Percentiles rank a stretch among this genome's conserved stretches.
Evolutionary conservation across 1,140 invertebrate genomes (phyloP).

Genomic region (Lutraria rhynchaena): DNA sequence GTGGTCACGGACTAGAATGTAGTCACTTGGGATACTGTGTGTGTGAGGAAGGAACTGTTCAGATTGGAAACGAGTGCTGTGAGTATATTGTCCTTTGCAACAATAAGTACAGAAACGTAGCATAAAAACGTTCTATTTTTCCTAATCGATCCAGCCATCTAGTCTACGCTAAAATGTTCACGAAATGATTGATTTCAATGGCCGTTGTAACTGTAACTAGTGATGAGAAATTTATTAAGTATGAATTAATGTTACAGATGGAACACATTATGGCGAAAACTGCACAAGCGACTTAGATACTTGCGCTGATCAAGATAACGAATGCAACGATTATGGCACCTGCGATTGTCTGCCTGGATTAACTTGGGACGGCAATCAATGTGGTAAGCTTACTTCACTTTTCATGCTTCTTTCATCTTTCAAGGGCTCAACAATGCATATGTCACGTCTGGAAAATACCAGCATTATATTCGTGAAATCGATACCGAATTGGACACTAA

Average conservation of each 20-base stretch:
- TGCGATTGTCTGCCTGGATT: neutral
- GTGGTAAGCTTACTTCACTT: too few relatives aligned
- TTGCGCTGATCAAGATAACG: neutral
- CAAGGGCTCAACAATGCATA: too few relatives aligned
- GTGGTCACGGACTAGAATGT: neutral
- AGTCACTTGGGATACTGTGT: neutral
- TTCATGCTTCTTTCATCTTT: too few relatives aligned
- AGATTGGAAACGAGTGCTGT: neutral
- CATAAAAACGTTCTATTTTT: too few relatives aligned
- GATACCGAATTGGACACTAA: too few relatives aligned
- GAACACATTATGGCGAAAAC: neutral
- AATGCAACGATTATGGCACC: neutral
- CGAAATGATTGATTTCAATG: too few relatives aligned
- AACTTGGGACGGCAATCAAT: neutral
- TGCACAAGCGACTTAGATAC: constrained; percentile 1
- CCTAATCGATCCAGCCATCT: too few relatives aligned
- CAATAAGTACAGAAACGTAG: too few relatives aligned
- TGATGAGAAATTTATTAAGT: neutral
- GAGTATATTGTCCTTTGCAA: neutral
- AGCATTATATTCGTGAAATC: too few relatives aligned
- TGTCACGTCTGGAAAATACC: too few relatives aligned
- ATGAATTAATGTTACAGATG: too few relatives aligned
- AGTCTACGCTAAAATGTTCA: too few relatives aligned
- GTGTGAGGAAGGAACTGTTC: neutral
- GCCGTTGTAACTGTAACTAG: neutral